Conservation (phyloP, 2,888 invertebrate species). For the Elgonia sp. region DNA sequence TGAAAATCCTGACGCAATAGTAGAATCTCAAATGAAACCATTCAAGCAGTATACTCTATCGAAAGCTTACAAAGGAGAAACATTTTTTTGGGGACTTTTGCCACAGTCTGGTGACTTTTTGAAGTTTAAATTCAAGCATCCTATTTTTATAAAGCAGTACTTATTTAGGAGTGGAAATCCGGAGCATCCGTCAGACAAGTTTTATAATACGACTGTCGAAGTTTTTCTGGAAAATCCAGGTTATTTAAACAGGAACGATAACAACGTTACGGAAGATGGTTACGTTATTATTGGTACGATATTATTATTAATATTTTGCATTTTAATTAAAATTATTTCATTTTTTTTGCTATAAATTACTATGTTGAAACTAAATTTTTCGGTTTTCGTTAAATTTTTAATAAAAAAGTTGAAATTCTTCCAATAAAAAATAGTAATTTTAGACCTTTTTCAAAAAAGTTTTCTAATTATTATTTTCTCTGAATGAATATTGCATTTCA, state of each 20-base stretch:
- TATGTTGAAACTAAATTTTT: too few relatives aligned
- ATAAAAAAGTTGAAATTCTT: neutral
- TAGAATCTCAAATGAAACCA: slow-evolving; percentile 92
- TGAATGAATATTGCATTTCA: too few relatives aligned
- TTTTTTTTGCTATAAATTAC: neutral
- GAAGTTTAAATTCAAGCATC: slow-evolving; percentile 93
- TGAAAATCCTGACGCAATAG: slow-evolving; percentile 91
- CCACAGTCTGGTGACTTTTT: slow-evolving; percentile 94
- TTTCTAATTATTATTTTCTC: too few relatives aligned
- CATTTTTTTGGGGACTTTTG: slow-evolving; percentile 97
- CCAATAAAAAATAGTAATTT: too few relatives aligned
- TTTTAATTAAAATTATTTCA: neutral
- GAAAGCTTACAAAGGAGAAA: slow-evolving; percentile 94
- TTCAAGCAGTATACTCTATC: slow-evolving; percentile 93
- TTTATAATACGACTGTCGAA: slow-evolving; percentile 95
- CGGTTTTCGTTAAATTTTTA: neutral
- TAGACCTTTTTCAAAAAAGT: too few relatives aligned
- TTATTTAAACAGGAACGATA: slow-evolving; percentile 87
- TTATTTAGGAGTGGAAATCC: slow-evolving; percentile 95
- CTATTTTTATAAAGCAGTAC: slow-evolving; percentile 91
- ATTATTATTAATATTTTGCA: slow-evolving; percentile 3
- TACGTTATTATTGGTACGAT: slow-evolving; percentile 91
- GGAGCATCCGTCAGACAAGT: slow-evolving; percentile 95
- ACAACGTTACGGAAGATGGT: slow-evolving; percentile 90
- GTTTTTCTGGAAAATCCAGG: slow-evolving; percentile 89